These are phyloP conservation scores for Nerophis ophidion DNA, from an alignment of 2,113 vertebrate genomes.

Conservation along the genomic window DNA sequence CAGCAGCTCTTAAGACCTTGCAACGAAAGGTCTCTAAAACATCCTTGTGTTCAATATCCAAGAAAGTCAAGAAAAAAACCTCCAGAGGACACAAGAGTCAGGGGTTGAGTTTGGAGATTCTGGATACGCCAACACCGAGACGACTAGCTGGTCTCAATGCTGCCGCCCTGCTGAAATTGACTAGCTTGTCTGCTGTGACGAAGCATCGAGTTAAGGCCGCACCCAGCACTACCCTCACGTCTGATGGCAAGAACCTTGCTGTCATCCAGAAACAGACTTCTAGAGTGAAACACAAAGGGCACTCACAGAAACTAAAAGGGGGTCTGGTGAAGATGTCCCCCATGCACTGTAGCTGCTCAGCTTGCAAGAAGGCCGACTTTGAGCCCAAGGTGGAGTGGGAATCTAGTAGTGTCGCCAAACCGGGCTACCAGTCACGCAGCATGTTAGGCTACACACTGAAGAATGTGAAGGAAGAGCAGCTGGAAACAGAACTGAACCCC, in stretches of 20 bases:
- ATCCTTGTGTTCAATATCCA: constrained; percentile 51
- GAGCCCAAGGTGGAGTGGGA: constrained; percentile 67
- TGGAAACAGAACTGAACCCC: constrained; percentile 70
- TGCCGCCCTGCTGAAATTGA: constrained; percentile 87
- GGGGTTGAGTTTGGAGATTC: constrained; percentile 40
- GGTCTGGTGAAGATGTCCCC: constrained; percentile 15
- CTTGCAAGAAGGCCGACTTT: constrained; percentile 70
- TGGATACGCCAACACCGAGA: constrained; percentile 77
- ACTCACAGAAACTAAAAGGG: constrained; percentile 41
- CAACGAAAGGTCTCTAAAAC: constrained; percentile 36
- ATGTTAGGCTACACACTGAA: constrained; percentile 69
- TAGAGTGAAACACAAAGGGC: constrained; percentile 60
- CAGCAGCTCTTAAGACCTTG: constrained; percentile 23
- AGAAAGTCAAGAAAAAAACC: constrained; percentile 51
- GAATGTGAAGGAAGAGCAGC: constrained; percentile 70
- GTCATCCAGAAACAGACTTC: constrained; percentile 30
- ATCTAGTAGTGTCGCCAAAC: constrained; percentile 52
- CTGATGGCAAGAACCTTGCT: constrained; percentile 35
- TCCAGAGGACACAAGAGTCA: constrained; percentile 9
- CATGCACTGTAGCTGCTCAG: constrained; percentile 64
- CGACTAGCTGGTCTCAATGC: constrained; percentile 92
- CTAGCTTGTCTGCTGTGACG: constrained; percentile 73
- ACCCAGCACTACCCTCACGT: constrained; percentile 58
- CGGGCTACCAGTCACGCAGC: constrained; percentile 65
- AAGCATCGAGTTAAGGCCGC: constrained; percentile 58